Evolutionary conservation across 2,797 vertebrate genomes (phyloP).

Genomic region (Notolabrus celidotus): DNA sequence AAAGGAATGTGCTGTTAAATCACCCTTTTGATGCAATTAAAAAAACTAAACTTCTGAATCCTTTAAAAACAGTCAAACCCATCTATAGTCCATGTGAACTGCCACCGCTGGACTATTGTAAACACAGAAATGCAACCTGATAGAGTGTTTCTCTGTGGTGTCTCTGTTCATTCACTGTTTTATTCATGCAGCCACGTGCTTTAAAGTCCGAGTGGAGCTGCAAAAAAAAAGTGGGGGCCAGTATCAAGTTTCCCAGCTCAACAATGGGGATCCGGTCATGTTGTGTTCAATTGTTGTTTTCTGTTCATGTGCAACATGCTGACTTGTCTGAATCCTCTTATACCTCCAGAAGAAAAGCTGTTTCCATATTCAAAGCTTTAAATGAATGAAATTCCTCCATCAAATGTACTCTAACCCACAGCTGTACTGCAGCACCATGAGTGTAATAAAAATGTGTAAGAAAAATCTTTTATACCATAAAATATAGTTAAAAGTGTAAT

Average conservation of each 20-base stretch:
- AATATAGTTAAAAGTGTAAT: no score
- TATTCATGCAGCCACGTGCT: slow-evolving; percentile 92
- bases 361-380: not conserved
- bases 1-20: no score
- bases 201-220: slow-evolving; percentile 82
- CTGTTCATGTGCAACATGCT: slow-evolving; percentile 66
- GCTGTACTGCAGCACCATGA: no score
- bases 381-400: no score
- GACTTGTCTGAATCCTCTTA: slow-evolving; percentile 62
- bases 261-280: slow-evolving; percentile 85
- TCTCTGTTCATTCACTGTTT: slow-evolving; percentile 85
- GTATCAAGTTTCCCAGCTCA: slow-evolving; percentile 79
- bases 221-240: slow-evolving; percentile 78
- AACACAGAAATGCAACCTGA: slow-evolving; percentile 70
- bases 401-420: no score
- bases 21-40: not conserved
- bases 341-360: slow-evolving; percentile 17
- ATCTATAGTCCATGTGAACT: slow-evolving; percentile 1
- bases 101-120: not conserved
- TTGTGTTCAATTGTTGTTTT: slow-evolving; percentile 76
- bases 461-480: no score
- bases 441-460: no score
- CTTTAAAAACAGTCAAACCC: slow-evolving; percentile 1
- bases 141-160: slow-evolving; percentile 70
- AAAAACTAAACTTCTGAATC: not conserved